phyloP scores from a whole-genome alignment of 2,113 vertebrate species.

The Gambusia affinis region DNA sequence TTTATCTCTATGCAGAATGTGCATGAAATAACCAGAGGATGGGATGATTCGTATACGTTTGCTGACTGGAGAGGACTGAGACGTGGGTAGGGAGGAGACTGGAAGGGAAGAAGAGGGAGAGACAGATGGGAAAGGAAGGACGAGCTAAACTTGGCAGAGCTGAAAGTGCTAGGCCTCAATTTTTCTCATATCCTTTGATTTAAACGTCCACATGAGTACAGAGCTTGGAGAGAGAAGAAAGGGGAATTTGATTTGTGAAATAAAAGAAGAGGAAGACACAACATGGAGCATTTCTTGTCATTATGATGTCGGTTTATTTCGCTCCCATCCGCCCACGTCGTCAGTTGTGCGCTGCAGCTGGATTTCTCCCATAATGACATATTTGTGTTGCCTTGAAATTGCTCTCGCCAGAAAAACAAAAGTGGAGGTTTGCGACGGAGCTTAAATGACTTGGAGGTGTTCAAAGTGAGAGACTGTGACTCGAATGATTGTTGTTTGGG shows the following conservation, averaged over 20 bases:
- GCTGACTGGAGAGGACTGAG: constrained; percentile 6
- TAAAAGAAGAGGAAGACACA: not conserved
- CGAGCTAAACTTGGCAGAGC: constrained; percentile 40
- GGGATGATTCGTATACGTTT: not conserved
- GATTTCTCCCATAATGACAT: constrained; percentile 2
- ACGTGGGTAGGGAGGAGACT: not conserved
- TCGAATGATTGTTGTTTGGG: not conserved
- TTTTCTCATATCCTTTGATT: constrained; percentile 22
- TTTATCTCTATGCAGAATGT: constrained; percentile 24
- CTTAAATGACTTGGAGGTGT: not conserved
- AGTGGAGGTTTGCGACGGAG: constrained; percentile 2
- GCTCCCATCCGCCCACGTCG: not conserved
- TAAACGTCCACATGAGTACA: constrained; percentile 9
- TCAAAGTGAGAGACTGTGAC: not conserved
- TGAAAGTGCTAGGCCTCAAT: constrained; percentile 28
- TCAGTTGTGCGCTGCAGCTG: not conserved
- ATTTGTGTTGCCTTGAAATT: constrained; percentile 18
- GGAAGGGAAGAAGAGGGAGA: not conserved
- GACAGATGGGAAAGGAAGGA: constrained; percentile 38
- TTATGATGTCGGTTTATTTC: not conserved
- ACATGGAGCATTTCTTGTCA: not conserved
- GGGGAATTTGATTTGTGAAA: not conserved
- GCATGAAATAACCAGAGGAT: constrained; percentile 14
- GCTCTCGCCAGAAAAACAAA: constrained; percentile 1
- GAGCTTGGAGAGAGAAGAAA: not conserved